phyloP scores from a whole-genome alignment of 2,888 invertebrate genomes.

The Leptinotarsa tumamoca region DNA sequence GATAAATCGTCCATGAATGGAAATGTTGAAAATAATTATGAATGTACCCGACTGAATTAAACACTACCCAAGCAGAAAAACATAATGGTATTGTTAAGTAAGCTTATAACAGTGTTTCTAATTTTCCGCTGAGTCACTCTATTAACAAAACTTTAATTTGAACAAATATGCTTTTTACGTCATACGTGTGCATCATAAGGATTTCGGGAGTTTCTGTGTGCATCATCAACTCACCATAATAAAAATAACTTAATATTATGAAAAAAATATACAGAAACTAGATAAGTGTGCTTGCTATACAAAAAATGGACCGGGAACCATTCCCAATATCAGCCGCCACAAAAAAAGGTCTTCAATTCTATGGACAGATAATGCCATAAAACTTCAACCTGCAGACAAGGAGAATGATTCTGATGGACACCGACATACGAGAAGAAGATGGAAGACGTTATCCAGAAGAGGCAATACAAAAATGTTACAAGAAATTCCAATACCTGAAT shows the following conservation, averaged over 20 bases:
- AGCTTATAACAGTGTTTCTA: constrained; percentile 34
- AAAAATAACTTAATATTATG: neutral
- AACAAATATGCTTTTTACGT: constrained; percentile 22
- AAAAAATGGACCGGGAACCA: too few relatives aligned
- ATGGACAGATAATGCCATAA: too few relatives aligned
- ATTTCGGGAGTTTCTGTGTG: neutral
- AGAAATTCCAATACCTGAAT: too few relatives aligned
- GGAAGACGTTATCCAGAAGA: too few relatives aligned
- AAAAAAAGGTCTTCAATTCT: too few relatives aligned
- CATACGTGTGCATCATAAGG: neutral
- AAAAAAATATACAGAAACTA: too few relatives aligned
- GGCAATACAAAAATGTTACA: too few relatives aligned
- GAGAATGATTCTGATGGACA: too few relatives aligned
- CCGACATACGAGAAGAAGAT: too few relatives aligned
- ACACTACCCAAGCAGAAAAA: constrained; percentile 38
- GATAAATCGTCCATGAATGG: constrained; percentile 38
- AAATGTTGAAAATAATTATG: constrained; percentile 39
- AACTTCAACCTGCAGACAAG: too few relatives aligned
- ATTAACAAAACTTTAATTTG: constrained; percentile 37
- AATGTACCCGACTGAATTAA: constrained; percentile 39
- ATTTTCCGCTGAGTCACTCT: constrained; percentile 41
- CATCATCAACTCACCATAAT: neutral
- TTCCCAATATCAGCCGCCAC: too few relatives aligned
- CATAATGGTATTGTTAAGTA: constrained; percentile 39
- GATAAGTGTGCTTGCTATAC: too few relatives aligned